Evolutionary conservation across 2,888 invertebrate genomes (phyloP).

Genomic region (Phrixothrix hirtus): DNA sequence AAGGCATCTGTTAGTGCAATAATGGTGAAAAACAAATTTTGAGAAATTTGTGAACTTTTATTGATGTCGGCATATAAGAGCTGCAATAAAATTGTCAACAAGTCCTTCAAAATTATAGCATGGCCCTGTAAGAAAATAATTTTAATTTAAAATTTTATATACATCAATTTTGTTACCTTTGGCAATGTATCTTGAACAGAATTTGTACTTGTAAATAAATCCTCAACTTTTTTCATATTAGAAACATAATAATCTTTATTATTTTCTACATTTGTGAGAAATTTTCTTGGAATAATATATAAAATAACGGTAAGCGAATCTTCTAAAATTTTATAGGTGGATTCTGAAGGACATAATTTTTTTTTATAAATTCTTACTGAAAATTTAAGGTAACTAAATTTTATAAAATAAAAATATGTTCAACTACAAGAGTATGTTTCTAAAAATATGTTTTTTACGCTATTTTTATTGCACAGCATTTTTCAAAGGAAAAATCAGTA

Average conservation of each 20-base stretch:
- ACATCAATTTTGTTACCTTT: background rate
- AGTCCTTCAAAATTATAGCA: background rate
- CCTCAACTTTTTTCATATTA: constrained; percentile 12
- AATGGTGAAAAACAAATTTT: constrained; percentile 20
- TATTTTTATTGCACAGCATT: too few species aligned
- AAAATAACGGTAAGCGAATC: constrained; percentile 10
- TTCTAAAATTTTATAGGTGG: constrained; percentile 8
- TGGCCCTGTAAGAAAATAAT: constrained; percentile 10
- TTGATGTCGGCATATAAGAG: constrained; percentile 11
- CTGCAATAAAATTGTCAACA: constrained; percentile 6
- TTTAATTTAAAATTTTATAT: background rate
- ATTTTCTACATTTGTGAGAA: constrained; percentile 4
- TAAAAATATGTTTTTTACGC: too few species aligned
- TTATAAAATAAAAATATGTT: too few species aligned
- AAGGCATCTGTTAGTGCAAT: constrained; percentile 6
- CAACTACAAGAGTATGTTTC: too few species aligned
- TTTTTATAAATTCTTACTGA: constrained; percentile 11
- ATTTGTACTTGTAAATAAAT: constrained; percentile 3
- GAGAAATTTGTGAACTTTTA: constrained; percentile 11
- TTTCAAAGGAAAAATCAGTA: too few species aligned
- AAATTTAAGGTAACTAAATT: background rate
- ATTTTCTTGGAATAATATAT: constrained; percentile 4
- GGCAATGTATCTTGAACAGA: background rate
- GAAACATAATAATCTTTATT: constrained; percentile 7
- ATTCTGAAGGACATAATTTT: constrained; percentile 2